Base-by-base conservation (phyloP, 2,888 invertebrate species). In the Drosophila subsilvestris region DNA sequence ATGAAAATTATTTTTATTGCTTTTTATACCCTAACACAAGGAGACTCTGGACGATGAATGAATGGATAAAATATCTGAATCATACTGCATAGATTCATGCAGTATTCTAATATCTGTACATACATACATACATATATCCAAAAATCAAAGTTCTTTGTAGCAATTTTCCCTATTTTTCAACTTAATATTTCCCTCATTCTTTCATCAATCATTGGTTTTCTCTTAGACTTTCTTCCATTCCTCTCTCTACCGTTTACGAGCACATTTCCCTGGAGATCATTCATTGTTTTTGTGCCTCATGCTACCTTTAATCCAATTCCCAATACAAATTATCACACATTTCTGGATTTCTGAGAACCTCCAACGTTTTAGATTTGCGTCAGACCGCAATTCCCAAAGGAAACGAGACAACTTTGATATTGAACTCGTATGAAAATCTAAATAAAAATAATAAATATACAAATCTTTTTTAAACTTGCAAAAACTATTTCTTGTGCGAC, bases 1-100 rank as follows among this genome's bases (percentile, higher is more conserved):
- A 73, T 73, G 71, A 71, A 73, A 71, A 71, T 71, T 49, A 73
- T 71, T 63, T 73, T 63, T 72, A 70, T 70, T 63, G 56, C 63
- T 73, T 71, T 48, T 58, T 29, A 44, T 73, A 63, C 73, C 43
- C 73, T 71, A 47, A 51, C 48, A 37, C 7, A 14, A n/a, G 7
- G n/a, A 2, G 37, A 14, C 37, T 6, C 6, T 37, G 37, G 37
- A 14, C 14, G 14, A 14, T 37, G 14, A 37, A 12, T 12, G 32
- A 12, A 32, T 12, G 10, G n/a, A n/a, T n/a, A 8, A 27, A 27
- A 27, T 27, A 27, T 27, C 27, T 27, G 8, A 8, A 7, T 8
- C 8, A 7, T 27, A 27, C 7, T 27, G 3, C 0, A 3, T 22
- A 22, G 3, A 22, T 22, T 22, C 22, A 22, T 22, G 3, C 22